Evolutionary conservation across 2,113 vertebrate species (phyloP), one percentile per base, ranked within the genome.

Genomic region (Patagioenas fasciata): DNA sequence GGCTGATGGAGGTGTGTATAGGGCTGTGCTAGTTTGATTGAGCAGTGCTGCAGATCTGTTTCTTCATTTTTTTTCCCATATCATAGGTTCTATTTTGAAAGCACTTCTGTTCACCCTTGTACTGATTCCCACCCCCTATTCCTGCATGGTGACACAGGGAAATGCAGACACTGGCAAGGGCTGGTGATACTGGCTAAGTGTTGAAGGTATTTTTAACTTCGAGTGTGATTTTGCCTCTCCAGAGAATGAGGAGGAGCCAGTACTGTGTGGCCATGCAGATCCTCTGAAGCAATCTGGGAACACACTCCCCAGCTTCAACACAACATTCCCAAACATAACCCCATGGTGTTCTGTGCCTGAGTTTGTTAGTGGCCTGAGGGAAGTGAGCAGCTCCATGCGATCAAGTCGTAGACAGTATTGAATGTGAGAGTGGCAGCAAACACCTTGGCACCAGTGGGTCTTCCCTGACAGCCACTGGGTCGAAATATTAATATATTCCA

Each of bases 141-240:
- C 50, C 62, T 91, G 74, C 58, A 36, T 0, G 3, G 19, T 84
- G 80, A 64, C 38, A 12, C 40, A 84, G 73, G 36, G 71, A 79
- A 74, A 60, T 48, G 56, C 24, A 88, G 91, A 54, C 28, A 40
- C 29, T 73, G 81, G n/a, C 61, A 73, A 77, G 67, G 12, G 47
- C 47, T 87, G 21, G 40, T 82, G 78, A 80, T 66, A 85, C 62
- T 58, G 57, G 58, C 54, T 75, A 58, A 88, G n/a, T 42, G 38
- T 31, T 77, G 65, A 73, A 95, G 64, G 64, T 93, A 95, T 94
- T 95, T 95, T 92, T 95, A 89, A 71, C 73, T 88, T 58, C 9
- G 34, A 79, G 57, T 75, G 53, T 51, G 44, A 57, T 74, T 90
- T 91, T 83, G 13, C 54, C 42, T 82, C 53, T 42, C 12, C 0